Conservation (phyloP, 2,113 vertebrate species). For the Zosterops japonicus region DNA sequence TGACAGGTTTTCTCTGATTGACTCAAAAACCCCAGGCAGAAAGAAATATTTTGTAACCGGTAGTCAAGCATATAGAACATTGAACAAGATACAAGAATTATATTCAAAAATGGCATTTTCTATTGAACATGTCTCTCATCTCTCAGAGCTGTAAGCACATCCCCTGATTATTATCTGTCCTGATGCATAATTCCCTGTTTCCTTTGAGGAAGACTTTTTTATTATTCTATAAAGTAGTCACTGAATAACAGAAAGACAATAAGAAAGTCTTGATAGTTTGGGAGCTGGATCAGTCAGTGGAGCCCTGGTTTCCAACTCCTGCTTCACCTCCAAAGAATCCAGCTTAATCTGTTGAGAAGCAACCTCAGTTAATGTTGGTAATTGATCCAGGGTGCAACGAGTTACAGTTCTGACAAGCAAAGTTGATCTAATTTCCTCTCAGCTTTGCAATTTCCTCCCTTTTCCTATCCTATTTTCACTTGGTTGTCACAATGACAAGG, state of each 20-base stretch:
- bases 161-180: background rate
- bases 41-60: background rate
- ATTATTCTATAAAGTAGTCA: background rate
- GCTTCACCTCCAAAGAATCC: background rate
- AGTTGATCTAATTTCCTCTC: conserved; percentile 64
- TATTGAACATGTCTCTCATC: background rate
- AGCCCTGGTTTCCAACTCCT: background rate
- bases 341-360: background rate
- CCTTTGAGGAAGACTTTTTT: background rate
- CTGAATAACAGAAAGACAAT: background rate
- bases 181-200: background rate
- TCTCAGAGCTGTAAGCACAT: background rate
- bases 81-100: background rate
- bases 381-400: conserved; percentile 39
- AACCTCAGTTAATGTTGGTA: conserved; percentile 30
- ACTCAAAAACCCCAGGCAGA: background rate
- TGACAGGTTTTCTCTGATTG: background rate
- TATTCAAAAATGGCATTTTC: background rate
- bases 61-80: background rate
- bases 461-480: conserved; percentile 43
- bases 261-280: background rate
- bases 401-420: conserved; percentile 53
- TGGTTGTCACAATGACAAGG: conserved; percentile 51
- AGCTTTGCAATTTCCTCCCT: conserved; percentile 60
- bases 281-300: background rate